Conservation (phyloP, 2,113 vertebrate genomes). For the Tachycineta bicolor region DNA sequence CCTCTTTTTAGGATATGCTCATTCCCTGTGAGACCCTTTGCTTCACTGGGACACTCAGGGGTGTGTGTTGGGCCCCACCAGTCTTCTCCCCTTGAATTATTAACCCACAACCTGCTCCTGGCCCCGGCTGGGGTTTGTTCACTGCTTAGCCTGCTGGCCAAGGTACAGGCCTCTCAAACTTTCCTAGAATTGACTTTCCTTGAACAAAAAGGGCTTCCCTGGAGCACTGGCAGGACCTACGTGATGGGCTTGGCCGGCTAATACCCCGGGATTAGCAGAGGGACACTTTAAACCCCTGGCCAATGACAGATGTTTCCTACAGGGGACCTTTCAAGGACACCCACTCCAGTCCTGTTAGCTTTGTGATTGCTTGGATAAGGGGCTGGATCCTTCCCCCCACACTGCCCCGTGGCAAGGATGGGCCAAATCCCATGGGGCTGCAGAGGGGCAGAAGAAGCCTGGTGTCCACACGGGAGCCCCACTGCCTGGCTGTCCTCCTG, state of each 20-base stretch:
- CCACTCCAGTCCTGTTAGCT: neutral
- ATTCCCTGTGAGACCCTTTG: neutral
- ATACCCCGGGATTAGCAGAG: conserved; percentile 44
- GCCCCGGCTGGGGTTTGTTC: conserved; percentile 31
- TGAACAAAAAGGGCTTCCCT: conserved; percentile 37
- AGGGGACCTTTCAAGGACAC: conserved; percentile 9
- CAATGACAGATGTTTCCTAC: conserved; percentile 23
- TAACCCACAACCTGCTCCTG: conserved; percentile 61
- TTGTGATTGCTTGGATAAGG: conserved; percentile 31
- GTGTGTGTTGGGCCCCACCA: neutral
- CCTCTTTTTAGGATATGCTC: neutral
- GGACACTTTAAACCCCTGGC: conserved; percentile 28
- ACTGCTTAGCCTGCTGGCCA: conserved; percentile 23
- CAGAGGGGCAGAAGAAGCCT: neutral
- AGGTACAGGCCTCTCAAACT: conserved; percentile 43
- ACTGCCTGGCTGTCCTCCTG: neutral
- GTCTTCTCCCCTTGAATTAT: conserved; percentile 54
- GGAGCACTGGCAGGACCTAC: neutral
- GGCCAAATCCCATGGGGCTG: neutral
- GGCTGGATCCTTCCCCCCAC: neutral
- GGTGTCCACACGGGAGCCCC: neutral
- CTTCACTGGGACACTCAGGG: fast-evolving
- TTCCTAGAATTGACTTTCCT: conserved; percentile 56
- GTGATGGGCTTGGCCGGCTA: conserved; percentile 40
- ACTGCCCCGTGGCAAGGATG: neutral